These are phyloP conservation scores for Ennomos quercinarius DNA, from an alignment of 2,888 invertebrate species.

Conservation along the genomic window DNA sequence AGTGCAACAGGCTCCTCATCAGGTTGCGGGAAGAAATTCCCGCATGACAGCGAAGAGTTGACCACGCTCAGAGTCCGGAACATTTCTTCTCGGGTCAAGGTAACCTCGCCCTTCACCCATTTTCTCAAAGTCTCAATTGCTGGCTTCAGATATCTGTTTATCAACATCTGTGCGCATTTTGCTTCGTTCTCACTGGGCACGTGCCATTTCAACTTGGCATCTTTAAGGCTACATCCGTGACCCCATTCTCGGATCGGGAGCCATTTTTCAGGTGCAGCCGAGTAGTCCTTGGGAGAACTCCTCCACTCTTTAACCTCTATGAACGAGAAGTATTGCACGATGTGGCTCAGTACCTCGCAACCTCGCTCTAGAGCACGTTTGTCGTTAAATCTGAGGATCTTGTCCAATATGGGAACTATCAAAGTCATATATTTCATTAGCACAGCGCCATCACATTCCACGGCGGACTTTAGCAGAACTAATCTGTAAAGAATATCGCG, in stretches of 20 bases:
- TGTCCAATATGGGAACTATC: conserved; percentile 88
- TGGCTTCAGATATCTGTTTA: conserved; percentile 87
- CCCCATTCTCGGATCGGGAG: conserved; percentile 94
- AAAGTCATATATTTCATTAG: conserved; percentile 88
- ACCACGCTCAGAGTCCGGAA: conserved; percentile 89
- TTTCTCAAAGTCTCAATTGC: conserved; percentile 86
- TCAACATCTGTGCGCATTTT: conserved; percentile 86
- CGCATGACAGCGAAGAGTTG: conserved; percentile 87
- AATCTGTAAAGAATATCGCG: conserved; percentile 92
- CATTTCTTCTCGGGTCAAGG: conserved; percentile 88
- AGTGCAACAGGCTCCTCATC: conserved; percentile 85
- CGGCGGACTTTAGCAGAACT: conserved; percentile 89
- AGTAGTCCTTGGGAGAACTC: conserved; percentile 86
- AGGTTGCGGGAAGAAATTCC: conserved; percentile 88
- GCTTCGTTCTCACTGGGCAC: conserved; percentile 90
- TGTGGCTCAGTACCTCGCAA: conserved; percentile 85
- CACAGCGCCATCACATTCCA: conserved; percentile 87
- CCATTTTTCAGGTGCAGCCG: conserved; percentile 88
- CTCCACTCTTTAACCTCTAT: conserved; percentile 87
- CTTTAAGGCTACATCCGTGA: conserved; percentile 87
- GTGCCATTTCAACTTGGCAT: conserved; percentile 91
- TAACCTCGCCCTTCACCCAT: conserved; percentile 80
- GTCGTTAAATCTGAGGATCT: conserved; percentile 88
- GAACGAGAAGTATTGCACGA: conserved; percentile 86
- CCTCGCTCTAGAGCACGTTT: conserved; percentile 88